phyloP scores from a whole-genome alignment of 2,113 vertebrate genomes.

The Nibea coibor region DNA sequence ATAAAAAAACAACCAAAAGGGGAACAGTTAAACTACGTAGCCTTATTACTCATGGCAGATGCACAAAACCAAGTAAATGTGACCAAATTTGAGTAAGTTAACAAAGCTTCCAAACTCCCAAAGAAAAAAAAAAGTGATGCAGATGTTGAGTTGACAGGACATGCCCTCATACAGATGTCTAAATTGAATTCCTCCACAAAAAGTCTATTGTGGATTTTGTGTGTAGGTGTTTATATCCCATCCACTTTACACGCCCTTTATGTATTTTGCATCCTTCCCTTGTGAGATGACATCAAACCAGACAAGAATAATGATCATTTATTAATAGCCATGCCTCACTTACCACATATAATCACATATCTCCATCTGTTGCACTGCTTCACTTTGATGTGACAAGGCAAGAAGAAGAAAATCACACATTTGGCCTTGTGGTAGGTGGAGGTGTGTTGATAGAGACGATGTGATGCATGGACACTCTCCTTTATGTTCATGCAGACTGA shows the following conservation, averaged over 20 bases:
- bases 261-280: neutral
- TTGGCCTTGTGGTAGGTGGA: slow-evolving; percentile 33
- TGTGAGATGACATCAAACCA: slow-evolving; percentile 6
- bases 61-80: too few relatives aligned
- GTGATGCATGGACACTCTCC: slow-evolving; percentile 33
- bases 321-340: slow-evolving; percentile 30
- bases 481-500: slow-evolving; percentile 28
- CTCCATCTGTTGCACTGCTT: slow-evolving; percentile 2
- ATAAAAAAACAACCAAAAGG: too few relatives aligned
- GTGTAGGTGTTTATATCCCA: neutral
- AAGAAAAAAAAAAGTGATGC: neutral
- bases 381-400: slow-evolving; percentile 13
- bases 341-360: slow-evolving; percentile 13
- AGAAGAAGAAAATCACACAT: slow-evolving; percentile 13
- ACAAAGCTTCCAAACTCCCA: neutral
- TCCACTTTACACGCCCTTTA: neutral
- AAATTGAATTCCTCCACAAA: neutral
- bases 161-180: neutral
- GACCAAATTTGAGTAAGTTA: too few relatives aligned
- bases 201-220: neutral
- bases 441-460: slow-evolving; percentile 27
- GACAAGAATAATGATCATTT: slow-evolving; percentile 20
- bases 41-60: too few relatives aligned
- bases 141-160: neutral
- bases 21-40: too few relatives aligned